Conservation (phyloP, 2,113 vertebrate genomes). For the Takifugu flavidus region DNA sequence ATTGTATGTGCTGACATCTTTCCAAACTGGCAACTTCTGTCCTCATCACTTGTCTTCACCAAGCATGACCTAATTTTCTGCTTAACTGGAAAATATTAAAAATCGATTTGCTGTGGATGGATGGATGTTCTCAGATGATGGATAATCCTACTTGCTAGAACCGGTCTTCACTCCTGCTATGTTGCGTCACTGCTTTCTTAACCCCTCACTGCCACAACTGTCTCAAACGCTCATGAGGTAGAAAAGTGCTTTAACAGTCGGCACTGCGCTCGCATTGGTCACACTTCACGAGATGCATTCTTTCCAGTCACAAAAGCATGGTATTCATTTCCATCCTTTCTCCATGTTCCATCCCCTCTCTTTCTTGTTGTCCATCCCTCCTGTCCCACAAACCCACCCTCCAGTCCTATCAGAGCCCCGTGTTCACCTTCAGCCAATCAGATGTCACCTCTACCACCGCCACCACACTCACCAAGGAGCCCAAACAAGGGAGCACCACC, state of each 20-base stretch:
- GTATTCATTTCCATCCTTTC: slow-evolving; percentile 74
- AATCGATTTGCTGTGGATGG: background rate
- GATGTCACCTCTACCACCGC: slow-evolving; percentile 71
- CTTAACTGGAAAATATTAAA: background rate
- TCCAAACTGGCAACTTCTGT: background rate
- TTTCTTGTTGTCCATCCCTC: slow-evolving; percentile 65
- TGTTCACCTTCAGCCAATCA: slow-evolving; percentile 89
- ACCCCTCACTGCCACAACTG: slow-evolving; percentile 27
- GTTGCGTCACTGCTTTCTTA: slow-evolving; percentile 37
- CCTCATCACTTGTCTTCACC: slow-evolving; percentile 4
- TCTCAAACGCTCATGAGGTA: slow-evolving; percentile 12
- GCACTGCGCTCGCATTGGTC: slow-evolving; percentile 30
- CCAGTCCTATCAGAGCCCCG: slow-evolving; percentile 83
- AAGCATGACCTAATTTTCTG: slow-evolving; percentile 24
- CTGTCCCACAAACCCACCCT: slow-evolving; percentile 41
- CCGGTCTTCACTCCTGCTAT: slow-evolving; percentile 26
- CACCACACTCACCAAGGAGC: slow-evolving; percentile 70
- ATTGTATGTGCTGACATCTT: background rate
- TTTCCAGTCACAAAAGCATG: slow-evolving; percentile 64
- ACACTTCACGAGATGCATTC: slow-evolving; percentile 57
- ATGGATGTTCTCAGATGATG: background rate
- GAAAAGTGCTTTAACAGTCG: slow-evolving; percentile 9
- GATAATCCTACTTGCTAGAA: background rate
- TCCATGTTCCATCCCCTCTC: slow-evolving; percentile 71
- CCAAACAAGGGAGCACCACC: slow-evolving; percentile 68